phyloP scores from a whole-genome alignment of 2,888 invertebrate species.

The Scotopteryx bipunctaria region DNA sequence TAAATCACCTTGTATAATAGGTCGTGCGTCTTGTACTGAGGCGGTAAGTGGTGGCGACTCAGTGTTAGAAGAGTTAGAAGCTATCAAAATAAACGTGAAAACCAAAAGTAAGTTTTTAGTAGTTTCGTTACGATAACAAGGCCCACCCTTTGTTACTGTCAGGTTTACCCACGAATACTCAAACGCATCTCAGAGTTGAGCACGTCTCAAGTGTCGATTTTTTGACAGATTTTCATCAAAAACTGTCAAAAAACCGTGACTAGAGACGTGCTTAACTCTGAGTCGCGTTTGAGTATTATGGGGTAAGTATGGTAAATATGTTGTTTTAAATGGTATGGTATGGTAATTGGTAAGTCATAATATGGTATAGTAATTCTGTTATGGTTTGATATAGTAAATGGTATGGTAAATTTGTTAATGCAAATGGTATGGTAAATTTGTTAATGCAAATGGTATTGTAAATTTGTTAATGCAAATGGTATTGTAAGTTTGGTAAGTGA shows the following conservation, averaged over 20 bases:
- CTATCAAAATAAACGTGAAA: constrained; percentile 16
- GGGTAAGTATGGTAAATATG: neutral
- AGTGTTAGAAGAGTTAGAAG: constrained; percentile 20
- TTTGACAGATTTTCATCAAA: no score
- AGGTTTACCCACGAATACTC: no score
- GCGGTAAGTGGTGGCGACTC: constrained; percentile 7
- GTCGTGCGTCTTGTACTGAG: constrained; percentile 16
- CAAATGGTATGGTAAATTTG: neutral
- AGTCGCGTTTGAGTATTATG: no score
- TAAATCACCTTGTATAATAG: constrained; percentile 32
- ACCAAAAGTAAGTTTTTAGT: constrained; percentile 1
- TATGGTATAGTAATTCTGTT: neutral
- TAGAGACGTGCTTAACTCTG: no score
- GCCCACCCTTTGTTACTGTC: neutral
- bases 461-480: neutral
- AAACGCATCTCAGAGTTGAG: no score
- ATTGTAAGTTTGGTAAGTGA: neutral
- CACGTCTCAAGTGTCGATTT: no score
- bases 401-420: neutral
- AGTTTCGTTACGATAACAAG: constrained; percentile 9
- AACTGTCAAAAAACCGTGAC: no score
- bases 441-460: neutral
- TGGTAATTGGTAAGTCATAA: neutral
- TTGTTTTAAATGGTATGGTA: constrained; percentile 2
- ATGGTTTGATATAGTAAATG: neutral